Evolutionary conservation across 2,888 invertebrate genomes (phyloP), one percentile per base, ranked within the genome.

Genomic region (Fragum sueziense): DNA sequence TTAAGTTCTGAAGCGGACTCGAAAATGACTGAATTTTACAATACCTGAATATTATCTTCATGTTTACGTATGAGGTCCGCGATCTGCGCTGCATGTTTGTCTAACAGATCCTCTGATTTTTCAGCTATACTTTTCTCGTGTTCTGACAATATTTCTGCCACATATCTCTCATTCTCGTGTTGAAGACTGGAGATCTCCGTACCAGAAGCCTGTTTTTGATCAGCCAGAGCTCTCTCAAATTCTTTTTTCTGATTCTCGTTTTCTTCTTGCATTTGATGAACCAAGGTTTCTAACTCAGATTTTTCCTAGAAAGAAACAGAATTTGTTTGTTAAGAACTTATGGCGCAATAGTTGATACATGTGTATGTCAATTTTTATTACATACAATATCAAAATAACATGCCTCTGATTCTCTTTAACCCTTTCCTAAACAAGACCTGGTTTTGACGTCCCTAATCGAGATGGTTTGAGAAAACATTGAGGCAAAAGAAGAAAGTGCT

Each of bases 101-200:
- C 87, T 25, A 80, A 80, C 29, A 88, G 51, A 6, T 76, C 73
- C 62, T 87, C 86, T 7, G 90, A 67, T 59, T 89, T 85, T 69
- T 88, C 84, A 37, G 87, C 82, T 52, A 84, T 67, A 69, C 76
- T 84, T 59, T 80, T 72, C 52, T 93, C 73, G 96, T 96, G 93
- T 96, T 96, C 91, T 96, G 96, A 75, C 9, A 85, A 68, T n/a
- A 85, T 70, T 59, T 78, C 81, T 95, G 94, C 94, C 86, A 84
- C 84, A 54, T 84, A 84, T 54, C 72, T 37, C 74, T 94, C 94
- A 88, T 95, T 94, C 20, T 82, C 82, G 9, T 41, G 70, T 7
- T 74, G 84, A 52, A 81, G 69, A 25, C 85, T 76, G 7, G 80
- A 72, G 25, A 85, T 14, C 51, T 80, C 76, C 52, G 80, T 59